A percentile compares a stretch with the other conserved stretches of the same genome.
Evolutionary conservation across 2,113 vertebrate species (phyloP).

Genomic region (Pituophis catenifer): DNA sequence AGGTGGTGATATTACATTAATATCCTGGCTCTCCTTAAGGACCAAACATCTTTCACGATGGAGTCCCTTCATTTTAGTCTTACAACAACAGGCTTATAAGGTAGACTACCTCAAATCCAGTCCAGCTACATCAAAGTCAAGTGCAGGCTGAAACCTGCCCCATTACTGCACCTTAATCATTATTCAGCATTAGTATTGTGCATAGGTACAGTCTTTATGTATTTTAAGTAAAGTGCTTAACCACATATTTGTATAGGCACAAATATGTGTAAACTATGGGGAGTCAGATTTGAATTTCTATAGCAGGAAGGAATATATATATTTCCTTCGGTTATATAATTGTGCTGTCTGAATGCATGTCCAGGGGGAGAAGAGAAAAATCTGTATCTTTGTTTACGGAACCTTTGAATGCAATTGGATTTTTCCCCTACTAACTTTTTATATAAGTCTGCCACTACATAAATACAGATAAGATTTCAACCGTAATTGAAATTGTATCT

Average conservation of each 20-base stretch:
- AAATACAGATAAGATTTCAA: background rate
- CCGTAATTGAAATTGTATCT: background rate
- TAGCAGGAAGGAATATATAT: background rate
- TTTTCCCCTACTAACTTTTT: background rate
- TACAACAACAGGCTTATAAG: background rate
- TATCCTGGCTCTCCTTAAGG: background rate
- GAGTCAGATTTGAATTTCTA: background rate
- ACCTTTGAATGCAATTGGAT: background rate
- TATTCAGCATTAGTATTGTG: background rate
- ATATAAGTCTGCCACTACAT: background rate
- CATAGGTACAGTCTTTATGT: background rate
- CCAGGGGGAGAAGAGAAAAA: background rate
- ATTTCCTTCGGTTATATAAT: background rate
- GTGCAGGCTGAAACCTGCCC: background rate
- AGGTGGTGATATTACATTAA: background rate
- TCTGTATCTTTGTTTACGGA: background rate
- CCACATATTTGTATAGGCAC: background rate
- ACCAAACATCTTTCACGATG: background rate
- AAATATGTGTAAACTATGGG: background rate
- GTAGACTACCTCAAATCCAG: background rate
- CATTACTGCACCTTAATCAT: background rate
- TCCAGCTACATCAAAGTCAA: background rate
- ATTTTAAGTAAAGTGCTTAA: background rate
- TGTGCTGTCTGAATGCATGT: background rate
- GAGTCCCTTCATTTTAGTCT: background rate